Conservation (phyloP, 2,113 vertebrate species). For the Syrmaticus mikado region DNA sequence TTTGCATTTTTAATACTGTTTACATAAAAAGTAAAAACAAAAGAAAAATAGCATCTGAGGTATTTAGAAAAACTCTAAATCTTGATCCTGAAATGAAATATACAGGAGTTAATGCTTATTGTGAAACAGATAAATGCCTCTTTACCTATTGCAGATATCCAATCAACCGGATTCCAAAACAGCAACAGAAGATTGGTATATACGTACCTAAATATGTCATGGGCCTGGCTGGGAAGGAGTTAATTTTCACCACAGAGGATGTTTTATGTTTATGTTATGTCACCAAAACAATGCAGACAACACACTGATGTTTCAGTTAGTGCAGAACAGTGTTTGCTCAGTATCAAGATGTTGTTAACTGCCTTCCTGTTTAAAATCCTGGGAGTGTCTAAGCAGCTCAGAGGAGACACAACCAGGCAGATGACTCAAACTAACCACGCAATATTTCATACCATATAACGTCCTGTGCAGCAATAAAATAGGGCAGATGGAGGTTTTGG, state of each 20-base stretch:
- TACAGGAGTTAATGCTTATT: neutral
- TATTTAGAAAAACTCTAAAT: neutral
- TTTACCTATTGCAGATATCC: neutral
- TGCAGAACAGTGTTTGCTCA: neutral
- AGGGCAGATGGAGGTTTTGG: neutral
- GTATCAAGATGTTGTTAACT: neutral
- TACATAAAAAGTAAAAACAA: neutral
- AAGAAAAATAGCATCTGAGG: neutral
- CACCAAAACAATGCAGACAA: neutral
- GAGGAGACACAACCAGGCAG: neutral
- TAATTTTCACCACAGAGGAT: neutral
- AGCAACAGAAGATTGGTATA: neutral
- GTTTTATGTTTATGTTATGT: neutral
- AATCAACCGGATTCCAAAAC: neutral
- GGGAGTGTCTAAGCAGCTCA: accelerated
- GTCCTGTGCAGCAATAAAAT: neutral
- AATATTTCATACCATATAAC: neutral
- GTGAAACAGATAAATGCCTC: neutral
- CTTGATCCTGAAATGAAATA: neutral
- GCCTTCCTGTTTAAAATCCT: accelerated
- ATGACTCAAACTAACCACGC: neutral
- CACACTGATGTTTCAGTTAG: neutral
- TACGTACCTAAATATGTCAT: neutral
- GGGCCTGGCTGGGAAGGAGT: neutral
- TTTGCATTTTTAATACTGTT: neutral